A percentile compares a stretch with the other conserved stretches of the same genome.
Conservation (phyloP, 2,888 invertebrate genomes). For the Drosophila koepferae region DNA sequence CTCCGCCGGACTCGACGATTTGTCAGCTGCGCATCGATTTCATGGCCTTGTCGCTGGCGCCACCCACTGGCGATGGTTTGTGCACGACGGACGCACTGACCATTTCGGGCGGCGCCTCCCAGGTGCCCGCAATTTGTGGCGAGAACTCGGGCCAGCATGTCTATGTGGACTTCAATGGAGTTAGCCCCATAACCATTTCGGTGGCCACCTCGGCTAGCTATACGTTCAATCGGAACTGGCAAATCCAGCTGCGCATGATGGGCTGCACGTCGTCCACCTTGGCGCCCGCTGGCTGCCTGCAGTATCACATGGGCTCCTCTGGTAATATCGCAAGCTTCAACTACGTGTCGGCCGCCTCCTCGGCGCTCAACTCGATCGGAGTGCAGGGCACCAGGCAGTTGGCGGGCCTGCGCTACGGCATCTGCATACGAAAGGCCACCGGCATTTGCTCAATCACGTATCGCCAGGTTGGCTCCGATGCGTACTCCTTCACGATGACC, state of each 20-base stretch:
- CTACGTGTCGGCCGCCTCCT: slow-evolving; percentile 89
- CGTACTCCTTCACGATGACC: slow-evolving; percentile 89
- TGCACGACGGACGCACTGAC: slow-evolving; percentile 90
- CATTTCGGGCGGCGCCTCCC: slow-evolving; percentile 89
- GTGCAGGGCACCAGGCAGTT: slow-evolving; percentile 89
- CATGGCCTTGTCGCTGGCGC: slow-evolving; percentile 89
- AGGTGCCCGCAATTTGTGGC: slow-evolving; percentile 91
- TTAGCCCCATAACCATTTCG: slow-evolving; percentile 89
- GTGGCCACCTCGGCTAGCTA: slow-evolving; percentile 88
- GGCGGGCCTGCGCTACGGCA: slow-evolving; percentile 90
- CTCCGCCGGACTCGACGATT: slow-evolving; percentile 87
- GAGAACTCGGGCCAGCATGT: slow-evolving; percentile 92
- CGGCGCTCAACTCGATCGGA: slow-evolving; percentile 86
- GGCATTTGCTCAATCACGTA: slow-evolving; percentile 91
- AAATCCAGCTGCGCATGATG: slow-evolving; percentile 90
- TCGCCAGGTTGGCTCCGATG: slow-evolving; percentile 86
- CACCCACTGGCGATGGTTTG: slow-evolving; percentile 90
- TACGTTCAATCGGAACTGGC: slow-evolving; percentile 90
- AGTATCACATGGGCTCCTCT: slow-evolving; percentile 88
- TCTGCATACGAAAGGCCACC: slow-evolving; percentile 90
- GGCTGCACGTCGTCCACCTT: slow-evolving; percentile 89
- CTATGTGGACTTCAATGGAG: slow-evolving; percentile 90
- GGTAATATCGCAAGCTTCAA: slow-evolving; percentile 91
- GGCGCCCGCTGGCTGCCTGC: slow-evolving; percentile 92
- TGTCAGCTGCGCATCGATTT: slow-evolving; percentile 92